A percentile compares a stretch with the other conserved stretches of the same genome.
Conservation (phyloP, 2,113 vertebrate species). For the Manacus vitellinus region DNA sequence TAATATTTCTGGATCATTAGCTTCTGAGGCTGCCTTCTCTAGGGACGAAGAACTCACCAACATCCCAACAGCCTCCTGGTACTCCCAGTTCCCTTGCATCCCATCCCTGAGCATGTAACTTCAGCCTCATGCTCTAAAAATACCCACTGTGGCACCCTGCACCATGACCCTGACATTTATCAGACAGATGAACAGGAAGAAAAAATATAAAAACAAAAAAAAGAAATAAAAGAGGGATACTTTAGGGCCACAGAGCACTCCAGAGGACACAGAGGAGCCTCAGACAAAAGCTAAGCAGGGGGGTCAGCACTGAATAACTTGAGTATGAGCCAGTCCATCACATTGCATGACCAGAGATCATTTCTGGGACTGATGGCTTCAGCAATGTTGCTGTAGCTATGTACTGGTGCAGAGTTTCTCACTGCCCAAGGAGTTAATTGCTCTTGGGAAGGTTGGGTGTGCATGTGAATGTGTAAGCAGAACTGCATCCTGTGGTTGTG, state of each 20-base stretch:
- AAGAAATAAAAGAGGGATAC: background rate
- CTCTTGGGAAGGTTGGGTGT: background rate
- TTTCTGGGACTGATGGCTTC: background rate
- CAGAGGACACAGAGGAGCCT: background rate
- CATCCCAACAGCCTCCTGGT: background rate
- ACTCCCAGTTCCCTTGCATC: background rate
- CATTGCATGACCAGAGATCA: background rate
- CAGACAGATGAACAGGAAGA: background rate
- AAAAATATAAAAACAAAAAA: background rate
- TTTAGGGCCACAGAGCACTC: background rate
- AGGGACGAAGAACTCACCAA: background rate
- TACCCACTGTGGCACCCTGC: background rate
- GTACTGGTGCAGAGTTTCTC: background rate
- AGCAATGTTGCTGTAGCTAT: background rate
- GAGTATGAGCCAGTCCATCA: background rate
- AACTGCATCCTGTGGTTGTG: background rate
- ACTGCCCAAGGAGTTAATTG: background rate
- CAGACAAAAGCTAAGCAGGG: background rate
- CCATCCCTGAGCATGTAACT: background rate
- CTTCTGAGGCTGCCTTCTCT: background rate
- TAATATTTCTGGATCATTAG: background rate
- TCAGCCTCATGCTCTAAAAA: background rate
- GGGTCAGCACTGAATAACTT: background rate
- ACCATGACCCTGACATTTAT: background rate
- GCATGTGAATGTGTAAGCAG: rapidly evolving